These are phyloP conservation scores for Clavelina lepadiformis DNA, from an alignment of 23 tunicate genomes.

Conservation along the genomic window DNA sequence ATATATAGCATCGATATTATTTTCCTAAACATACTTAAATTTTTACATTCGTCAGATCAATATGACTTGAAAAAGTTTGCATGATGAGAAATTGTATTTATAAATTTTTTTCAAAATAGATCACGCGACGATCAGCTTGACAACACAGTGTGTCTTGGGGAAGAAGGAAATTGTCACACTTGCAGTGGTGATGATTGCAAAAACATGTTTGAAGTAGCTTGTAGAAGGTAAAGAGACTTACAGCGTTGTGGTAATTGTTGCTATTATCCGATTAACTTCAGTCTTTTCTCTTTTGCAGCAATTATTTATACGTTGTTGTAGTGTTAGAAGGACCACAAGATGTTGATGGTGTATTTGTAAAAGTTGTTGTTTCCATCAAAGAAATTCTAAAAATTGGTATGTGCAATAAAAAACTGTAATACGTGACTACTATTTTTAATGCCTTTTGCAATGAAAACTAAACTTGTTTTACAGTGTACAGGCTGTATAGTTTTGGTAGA, in stretches of 20 bases:
- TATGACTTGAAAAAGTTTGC: too few species aligned
- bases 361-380: background rate
- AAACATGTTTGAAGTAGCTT: constrained; percentile 6
- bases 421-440: too few species aligned
- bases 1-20: too few species aligned
- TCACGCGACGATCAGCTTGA: constrained; percentile 5
- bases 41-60: too few species aligned
- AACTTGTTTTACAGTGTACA: too few species aligned
- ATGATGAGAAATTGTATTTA: too few species aligned
- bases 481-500: too few species aligned
- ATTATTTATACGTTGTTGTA: background rate
- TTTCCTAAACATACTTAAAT: too few species aligned
- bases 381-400: background rate
- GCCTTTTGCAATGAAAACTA: too few species aligned
- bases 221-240: constrained; percentile 3
- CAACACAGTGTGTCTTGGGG: constrained; percentile 1
- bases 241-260: background rate
- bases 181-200: constrained; percentile 6
- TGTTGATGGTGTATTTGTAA: background rate
- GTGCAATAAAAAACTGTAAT: too few species aligned
- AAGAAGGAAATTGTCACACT: background rate
- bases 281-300: background rate
- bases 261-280: background rate
- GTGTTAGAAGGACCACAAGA: too few species aligned
- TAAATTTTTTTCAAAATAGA: too few species aligned